Evolutionary conservation across 1,140 invertebrate species (phyloP), one percentile per base, ranked within the genome.

Genomic region (Drosophila punjabiensis): DNA sequence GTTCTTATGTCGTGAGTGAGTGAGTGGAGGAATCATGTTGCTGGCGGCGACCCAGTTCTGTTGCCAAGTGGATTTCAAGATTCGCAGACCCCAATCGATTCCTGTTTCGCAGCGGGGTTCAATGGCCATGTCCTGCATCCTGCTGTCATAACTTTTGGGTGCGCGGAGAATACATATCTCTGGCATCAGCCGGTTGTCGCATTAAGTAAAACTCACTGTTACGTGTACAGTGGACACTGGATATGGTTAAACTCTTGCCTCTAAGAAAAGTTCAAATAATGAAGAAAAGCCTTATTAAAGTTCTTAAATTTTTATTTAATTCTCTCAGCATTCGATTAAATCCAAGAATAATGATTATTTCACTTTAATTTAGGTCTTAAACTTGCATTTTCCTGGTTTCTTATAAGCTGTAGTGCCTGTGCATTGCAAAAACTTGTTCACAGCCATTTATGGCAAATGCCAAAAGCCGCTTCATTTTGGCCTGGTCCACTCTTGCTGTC

Each of bases 101-200:
- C 64, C 48, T 24, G 68, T 70, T 71, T 47, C 64, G 37, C 64
- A 18, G 18, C 50, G 4, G 64, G n/a, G 68, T 69, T 71, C 68
- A 71, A 71, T 69, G 68, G 37, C 68, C 68, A 58, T 43, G 56
- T 59, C 56, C 56, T 59, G 64, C 37, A 45, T 69, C 68, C 68
- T 68, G 60, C 59, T 62, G 50, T 30, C 50, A 32, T 35, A 39
- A 28, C 47, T 53, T 53, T 37, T 24, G 61, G 32, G 20, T n/a
- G 59, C 16, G 64, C 55, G 28, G 18, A 28, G 18, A 28, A 35
- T 56, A n/a, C n/a, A n/a, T n/a, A 16, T 50, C 16, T 50, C 11
- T 30, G 43, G 56, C 64, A 67, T 45, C 56, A 43, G 63, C 28
- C n/a, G 32, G 0, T 9, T 24, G 37, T 35, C 16, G 58, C 18